Conservation (phyloP, 2,113 vertebrate species). For the Haplochromis burtoni region DNA sequence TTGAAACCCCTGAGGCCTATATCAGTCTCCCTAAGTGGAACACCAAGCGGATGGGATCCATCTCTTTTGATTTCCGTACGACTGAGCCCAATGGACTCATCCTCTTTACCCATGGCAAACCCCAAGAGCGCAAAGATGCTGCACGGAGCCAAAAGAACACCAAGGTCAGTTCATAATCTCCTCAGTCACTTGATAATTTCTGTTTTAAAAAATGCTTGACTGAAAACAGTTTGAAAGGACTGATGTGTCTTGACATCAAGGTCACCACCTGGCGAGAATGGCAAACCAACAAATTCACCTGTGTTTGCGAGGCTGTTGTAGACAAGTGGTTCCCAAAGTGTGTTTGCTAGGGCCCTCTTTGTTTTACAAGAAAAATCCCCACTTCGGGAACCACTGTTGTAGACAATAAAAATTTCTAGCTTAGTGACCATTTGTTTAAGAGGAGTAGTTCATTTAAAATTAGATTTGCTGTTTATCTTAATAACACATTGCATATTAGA, state of each 20-base stretch:
- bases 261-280: not conserved
- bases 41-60: slow-evolving; percentile 97
- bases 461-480: not conserved
- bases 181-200: not conserved
- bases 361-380: not conserved
- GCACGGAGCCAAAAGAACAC: slow-evolving; percentile 92
- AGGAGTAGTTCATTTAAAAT: not conserved
- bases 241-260: not conserved
- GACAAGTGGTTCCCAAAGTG: not conserved
- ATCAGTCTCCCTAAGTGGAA: slow-evolving; percentile 99
- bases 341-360: not conserved
- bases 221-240: not conserved
- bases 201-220: not conserved
- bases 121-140: slow-evolving; percentile 88
- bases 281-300: not conserved
- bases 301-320: not conserved
- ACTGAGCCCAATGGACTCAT: slow-evolving; percentile 96
- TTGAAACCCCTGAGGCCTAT: slow-evolving; percentile 96
- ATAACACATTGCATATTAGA: not conserved
- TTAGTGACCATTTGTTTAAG: not conserved
- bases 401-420: not conserved
- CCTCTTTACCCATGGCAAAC: slow-evolving; percentile 95
- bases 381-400: not conserved
- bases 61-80: slow-evolving; percentile 96
- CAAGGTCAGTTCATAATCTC: slow-evolving; percentile 62